Evolutionary conservation across 2,888 invertebrate genomes (phyloP).

Genomic region (Phyllotreta striolata): DNA sequence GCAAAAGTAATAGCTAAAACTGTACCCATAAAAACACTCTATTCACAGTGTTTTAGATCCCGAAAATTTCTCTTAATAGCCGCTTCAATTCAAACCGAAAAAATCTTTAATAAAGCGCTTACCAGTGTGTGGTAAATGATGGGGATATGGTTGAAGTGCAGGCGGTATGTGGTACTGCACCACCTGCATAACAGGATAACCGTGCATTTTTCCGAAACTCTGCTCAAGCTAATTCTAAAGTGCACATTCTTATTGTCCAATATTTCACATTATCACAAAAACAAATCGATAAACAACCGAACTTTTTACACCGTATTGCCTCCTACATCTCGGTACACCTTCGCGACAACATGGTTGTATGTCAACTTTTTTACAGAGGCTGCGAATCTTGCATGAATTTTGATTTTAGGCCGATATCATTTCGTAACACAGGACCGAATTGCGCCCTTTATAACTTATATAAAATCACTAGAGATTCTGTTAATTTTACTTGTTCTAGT

Average conservation of each 20-base stretch:
- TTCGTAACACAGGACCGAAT: constrained; percentile 31
- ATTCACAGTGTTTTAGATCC: too few species aligned
- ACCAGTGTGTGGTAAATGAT: constrained; percentile 51
- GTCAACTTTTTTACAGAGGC: constrained; percentile 42
- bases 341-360: constrained; percentile 16
- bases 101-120: constrained; percentile 26
- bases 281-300: neutral
- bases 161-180: constrained; percentile 71
- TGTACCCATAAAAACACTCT: too few species aligned
- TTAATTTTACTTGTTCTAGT: neutral
- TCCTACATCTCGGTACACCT: constrained; percentile 5
- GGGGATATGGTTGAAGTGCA: constrained; percentile 56
- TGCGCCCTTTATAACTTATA: neutral
- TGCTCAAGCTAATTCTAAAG: constrained; percentile 8
- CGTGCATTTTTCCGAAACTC: constrained; percentile 63
- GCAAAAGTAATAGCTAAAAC: too few species aligned
- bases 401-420: constrained; percentile 44
- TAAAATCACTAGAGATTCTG: neutral
- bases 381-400: constrained; percentile 45
- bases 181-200: constrained; percentile 73
- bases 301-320: neutral
- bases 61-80: too few species aligned
- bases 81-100: neutral
- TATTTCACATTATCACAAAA: constrained; percentile 16
- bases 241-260: constrained; percentile 22